Base-by-base conservation (phyloP, 64 coral and sea anemone species). In the Actinia tenebrosa region DNA sequence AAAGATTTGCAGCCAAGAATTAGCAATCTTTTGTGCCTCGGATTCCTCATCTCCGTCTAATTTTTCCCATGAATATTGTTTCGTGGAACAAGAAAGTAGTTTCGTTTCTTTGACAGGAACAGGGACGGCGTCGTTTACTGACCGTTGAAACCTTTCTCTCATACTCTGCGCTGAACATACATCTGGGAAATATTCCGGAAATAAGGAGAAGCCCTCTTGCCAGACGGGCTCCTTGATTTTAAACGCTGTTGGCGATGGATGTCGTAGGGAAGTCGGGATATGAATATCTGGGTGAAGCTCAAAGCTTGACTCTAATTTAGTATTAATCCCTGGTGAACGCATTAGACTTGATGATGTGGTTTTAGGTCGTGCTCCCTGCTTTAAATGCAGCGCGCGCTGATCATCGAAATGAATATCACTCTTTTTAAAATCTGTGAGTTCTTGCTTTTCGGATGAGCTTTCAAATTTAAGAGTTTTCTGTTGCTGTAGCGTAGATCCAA, bases 1-100 rank as follows among this genome's bases (percentile, higher is more conserved):
- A 62, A 85, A 85, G 44, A 85, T 85, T 43, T 85, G 53, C 1
- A 85, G 60, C 83, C 83, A 85, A 43, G 83, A 85, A 85, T 85
- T 85, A 18, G 83, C 83, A 8, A 85, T 85, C 25, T 85, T 85
- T 85, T 85, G 54, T 16, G 83, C 55, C 26, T 85, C 83, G 3
- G 52, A 56, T 63, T 85, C 83, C 23, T 85, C 83, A 16, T 85
- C 83, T 58, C 60, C 60, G 26, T 85, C 83, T 55, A 85, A 9
- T 27, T 85, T 85, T 85, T 85, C 83, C 83, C 83, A 85, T 25
- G 83, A 85, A 26, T 85, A 85, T 85, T 85, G 83, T 42, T 85
- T 85, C 5, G 56, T 13, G 16, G 79, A 81, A 52, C n/a, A 81
- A 56, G 83, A 43, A 25, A 85, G 26, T 6, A 85, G 23, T 85